Base-by-base conservation (phyloP, 2,113 vertebrate genomes). In the Rhadina sibilatrix region DNA sequence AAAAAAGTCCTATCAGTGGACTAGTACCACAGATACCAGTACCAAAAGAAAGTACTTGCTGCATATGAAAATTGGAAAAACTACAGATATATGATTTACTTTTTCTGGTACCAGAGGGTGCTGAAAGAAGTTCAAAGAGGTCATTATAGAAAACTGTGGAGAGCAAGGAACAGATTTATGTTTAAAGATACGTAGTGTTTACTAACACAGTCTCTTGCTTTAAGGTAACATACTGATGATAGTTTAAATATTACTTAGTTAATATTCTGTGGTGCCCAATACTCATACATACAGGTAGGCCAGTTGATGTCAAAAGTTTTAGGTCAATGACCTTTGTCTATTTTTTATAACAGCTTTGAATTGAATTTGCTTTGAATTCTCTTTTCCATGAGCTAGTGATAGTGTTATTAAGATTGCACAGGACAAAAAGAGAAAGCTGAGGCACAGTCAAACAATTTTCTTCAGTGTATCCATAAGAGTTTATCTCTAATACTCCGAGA, bases 71-170 rank as follows among this genome's bases (percentile, higher is more conserved):
- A 69, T 77, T 87, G 83, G 70, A 96, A 96, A 96, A 94, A 74
- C 35, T 93, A 72, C 88, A 83, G 27, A 11, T 88, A 56, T 68
- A 31, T 65, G 6, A 69, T 69, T 88, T 92, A 84, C 87, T 92
- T 96, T 96, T 97, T 79, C 68, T 93, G 70, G 78, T 74, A 93
- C 79, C 75, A 97, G 95, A 89, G 97, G 91, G 90, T 93, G 68
- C 64, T 85, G 95, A 96, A 96, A 96, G 83, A 84, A 63, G 89
- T 94, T 97, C 91, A 56, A 60, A 96, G 83, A 80, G 83, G 53
- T 94, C 56, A 85, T 95, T 90, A 84, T 31, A 83, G 80, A 83
- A 87, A 96, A 88, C 96, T 56, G 20, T 66, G 38, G 54, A 87
- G 64, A 83, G 86, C 60, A 95, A 95, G 86, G 95, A 92, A 93